Evolutionary conservation across 1,140 invertebrate genomes (phyloP).

Genomic region (Zaprionus ghesquierei): DNA sequence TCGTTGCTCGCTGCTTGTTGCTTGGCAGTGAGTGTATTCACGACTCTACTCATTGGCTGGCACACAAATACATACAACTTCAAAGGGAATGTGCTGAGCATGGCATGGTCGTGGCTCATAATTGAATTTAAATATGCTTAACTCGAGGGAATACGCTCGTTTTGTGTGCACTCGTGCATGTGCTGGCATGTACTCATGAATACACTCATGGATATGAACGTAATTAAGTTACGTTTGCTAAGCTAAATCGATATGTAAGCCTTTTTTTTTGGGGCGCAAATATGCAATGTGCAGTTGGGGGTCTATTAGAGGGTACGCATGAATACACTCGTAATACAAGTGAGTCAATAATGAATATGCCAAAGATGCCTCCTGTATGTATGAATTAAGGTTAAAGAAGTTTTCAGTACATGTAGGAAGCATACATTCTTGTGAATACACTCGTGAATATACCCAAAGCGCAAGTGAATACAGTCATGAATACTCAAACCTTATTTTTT

Average conservation of each 20-base stretch:
- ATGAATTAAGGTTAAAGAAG: no score
- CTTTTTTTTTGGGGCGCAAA: background rate
- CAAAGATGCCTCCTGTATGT: no score
- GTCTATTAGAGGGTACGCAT: background rate
- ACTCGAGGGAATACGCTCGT: background rate
- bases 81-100: background rate
- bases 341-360: background rate
- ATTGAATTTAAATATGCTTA: slow-evolving; percentile 1
- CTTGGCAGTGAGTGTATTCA: background rate
- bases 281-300: background rate
- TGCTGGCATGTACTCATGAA: background rate
- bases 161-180: background rate
- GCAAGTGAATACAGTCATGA: background rate
- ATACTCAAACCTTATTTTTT: no score
- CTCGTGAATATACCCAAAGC: background rate
- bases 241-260: background rate
- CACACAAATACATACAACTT: background rate
- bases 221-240: background rate
- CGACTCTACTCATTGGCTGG: background rate
- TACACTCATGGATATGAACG: background rate
- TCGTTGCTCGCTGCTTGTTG: no score
- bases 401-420: no score
- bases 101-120: background rate
- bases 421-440: background rate
- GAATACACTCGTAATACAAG: background rate